Conservation (phyloP, 1,140 invertebrate species). For the Drosophila ercepeae region DNA sequence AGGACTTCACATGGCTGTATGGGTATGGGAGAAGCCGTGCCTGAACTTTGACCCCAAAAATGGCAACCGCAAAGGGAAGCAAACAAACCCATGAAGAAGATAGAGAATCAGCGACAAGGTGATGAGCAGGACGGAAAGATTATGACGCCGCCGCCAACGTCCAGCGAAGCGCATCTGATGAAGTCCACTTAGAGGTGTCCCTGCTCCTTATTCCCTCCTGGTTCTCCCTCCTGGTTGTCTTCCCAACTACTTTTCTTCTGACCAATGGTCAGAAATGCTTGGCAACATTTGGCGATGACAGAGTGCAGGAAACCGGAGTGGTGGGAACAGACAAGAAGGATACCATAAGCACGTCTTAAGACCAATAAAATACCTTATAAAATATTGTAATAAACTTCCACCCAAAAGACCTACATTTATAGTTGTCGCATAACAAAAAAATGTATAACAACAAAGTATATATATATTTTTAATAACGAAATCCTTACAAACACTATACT, state of each 20-base stretch:
- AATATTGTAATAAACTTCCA: no score
- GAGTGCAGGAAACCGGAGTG: slow-evolving; percentile 47
- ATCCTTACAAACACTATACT: not conserved
- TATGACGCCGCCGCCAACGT: slow-evolving; percentile 60
- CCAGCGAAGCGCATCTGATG: slow-evolving; percentile 76
- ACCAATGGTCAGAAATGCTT: slow-evolving; percentile 42
- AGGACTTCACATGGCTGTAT: slow-evolving; percentile 18
- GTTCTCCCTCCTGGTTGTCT: slow-evolving; percentile 3
- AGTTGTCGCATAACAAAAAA: no score
- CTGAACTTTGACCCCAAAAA: slow-evolving; percentile 78
- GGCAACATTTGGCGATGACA: slow-evolving; percentile 78
- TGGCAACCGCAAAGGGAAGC: slow-evolving; percentile 50
- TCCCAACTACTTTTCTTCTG: slow-evolving; percentile 6
- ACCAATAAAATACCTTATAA: not conserved
- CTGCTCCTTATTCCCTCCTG: slow-evolving; percentile 11
- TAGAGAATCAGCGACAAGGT: slow-evolving; percentile 30
- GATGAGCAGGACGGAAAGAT: slow-evolving; percentile 52
- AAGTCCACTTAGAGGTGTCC: slow-evolving; percentile 79
- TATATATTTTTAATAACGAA: not conserved
- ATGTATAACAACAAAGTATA: not conserved
- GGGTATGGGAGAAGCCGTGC: slow-evolving; percentile 5
- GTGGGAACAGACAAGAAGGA: slow-evolving; percentile 25
- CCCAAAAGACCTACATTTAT: no score
- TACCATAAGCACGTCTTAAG: not conserved
- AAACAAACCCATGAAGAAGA: slow-evolving; percentile 34